Conservation (phyloP, 2,888 invertebrate species). For the Tenodera sinensis region DNA sequence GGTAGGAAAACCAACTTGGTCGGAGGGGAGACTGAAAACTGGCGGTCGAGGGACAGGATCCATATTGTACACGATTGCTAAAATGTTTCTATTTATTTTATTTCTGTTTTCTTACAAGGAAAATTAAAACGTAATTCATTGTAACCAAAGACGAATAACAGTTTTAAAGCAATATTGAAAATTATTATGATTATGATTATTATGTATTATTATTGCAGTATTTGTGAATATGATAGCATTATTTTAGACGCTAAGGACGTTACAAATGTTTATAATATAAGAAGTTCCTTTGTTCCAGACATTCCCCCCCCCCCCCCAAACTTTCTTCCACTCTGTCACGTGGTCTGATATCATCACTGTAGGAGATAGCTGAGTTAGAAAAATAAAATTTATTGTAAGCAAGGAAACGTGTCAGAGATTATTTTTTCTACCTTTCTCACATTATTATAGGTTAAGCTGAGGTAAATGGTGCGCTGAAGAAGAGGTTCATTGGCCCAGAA, state of each 20-base stretch:
- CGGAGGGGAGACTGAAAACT: too few species aligned
- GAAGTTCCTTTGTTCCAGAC: constrained; percentile 22
- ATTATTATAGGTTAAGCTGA: too few species aligned
- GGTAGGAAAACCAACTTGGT: too few species aligned
- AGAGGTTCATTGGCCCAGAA: too few species aligned
- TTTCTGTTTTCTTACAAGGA: constrained; percentile 6
- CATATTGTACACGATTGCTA: too few species aligned
- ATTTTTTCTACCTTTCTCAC: neutral
- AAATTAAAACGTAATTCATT: constrained; percentile 8
- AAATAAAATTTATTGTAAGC: constrained; percentile 22
- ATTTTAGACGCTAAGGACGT: neutral
- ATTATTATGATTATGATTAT: neutral
- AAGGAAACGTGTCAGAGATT: neutral
- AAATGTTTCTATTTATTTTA: constrained; percentile 19
- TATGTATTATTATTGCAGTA: neutral
- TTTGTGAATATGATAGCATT: neutral
- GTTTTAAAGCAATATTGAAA: constrained; percentile 15
- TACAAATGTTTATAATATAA: constrained; percentile 12
- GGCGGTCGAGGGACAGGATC: too few species aligned
- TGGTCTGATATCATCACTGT: constrained; percentile 25
- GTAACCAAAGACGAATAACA: constrained; percentile 19
- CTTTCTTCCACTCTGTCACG: constrained; percentile 12
- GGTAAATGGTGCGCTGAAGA: too few species aligned
- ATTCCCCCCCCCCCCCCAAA: neutral
- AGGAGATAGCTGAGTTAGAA: constrained; percentile 20